Percentiles rank a stretch among this genome's conserved stretches.
Conservation (phyloP, 2,888 invertebrate species). For the Cheilosia grossa region DNA sequence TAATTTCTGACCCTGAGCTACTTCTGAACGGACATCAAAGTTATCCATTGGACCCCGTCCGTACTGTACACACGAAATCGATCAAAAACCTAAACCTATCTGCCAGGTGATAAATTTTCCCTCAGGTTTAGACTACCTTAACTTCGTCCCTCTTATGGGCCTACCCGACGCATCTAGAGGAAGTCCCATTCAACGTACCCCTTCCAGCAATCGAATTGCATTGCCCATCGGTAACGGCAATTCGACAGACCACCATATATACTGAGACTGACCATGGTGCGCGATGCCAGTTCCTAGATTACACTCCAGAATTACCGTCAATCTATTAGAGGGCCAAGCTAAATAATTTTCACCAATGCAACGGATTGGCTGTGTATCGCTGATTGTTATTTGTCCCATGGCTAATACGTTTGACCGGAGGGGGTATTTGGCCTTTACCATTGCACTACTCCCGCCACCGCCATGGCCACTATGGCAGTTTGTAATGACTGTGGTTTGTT, state of each 20-base stretch:
- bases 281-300: conserved; percentile 66
- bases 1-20: conserved; percentile 54
- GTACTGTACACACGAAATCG: conserved; percentile 43
- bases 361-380: conserved; percentile 32
- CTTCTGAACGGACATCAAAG: conserved; percentile 23
- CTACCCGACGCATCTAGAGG: conserved; percentile 11
- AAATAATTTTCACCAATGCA: conserved; percentile 55
- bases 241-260: conserved; percentile 48
- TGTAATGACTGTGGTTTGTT: conserved; percentile 46
- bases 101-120: conserved; percentile 71
- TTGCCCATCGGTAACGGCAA: conserved; percentile 54
- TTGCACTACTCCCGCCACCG: conserved; percentile 21
- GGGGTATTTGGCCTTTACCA: conserved; percentile 52
- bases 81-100: conserved; percentile 54
- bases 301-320: conserved; percentile 51
- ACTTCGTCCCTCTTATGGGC: not conserved
- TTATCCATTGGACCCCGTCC: conserved; percentile 22
- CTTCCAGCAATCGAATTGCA: conserved; percentile 54
- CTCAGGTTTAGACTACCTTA: conserved; percentile 16
- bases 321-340: conserved; percentile 64
- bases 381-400: conserved; percentile 73
- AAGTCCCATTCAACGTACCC: conserved; percentile 61
- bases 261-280: not conserved
- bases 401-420: conserved; percentile 70
- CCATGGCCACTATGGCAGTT: not conserved